A percentile compares a stretch with the other conserved stretches of the same genome.
These are phyloP conservation scores for Terebella lapidaria DNA, from an alignment of 2,888 invertebrate genomes.

Conservation along the genomic window DNA sequence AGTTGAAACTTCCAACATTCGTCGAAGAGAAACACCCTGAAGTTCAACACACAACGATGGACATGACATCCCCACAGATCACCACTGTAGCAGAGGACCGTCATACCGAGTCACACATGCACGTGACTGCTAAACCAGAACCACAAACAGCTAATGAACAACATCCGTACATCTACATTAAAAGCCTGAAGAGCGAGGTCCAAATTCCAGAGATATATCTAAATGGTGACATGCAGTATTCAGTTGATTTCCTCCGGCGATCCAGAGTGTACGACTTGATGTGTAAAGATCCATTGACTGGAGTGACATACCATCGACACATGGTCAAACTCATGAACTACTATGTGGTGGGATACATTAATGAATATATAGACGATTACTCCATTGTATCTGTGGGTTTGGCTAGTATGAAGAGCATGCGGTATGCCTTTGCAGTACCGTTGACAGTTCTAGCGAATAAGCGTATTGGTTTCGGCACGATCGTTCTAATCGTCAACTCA, in stretches of 20 bases:
- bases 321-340: not conserved
- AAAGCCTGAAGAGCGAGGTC: no score
- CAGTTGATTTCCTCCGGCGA: not conserved
- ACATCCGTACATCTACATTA: no score
- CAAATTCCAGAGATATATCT: not conserved
- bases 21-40: no score
- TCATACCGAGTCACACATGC: no score
- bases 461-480: not conserved
- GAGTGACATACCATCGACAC: not conserved
- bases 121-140: no score
- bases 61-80: no score
- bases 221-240: not conserved
- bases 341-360: not conserved
- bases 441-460: not conserved
- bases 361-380: not conserved
- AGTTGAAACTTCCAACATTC: no score
- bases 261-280: not conserved
- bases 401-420: not conserved
- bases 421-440: not conserved
- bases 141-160: no score
- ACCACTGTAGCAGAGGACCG: no score
- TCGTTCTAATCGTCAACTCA: not conserved
- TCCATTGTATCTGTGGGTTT: not conserved
- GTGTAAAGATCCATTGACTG: not conserved
- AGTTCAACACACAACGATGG: no score